Base-by-base conservation (phyloP, 2,797 vertebrate species). In the Scolopax bukidnonensis region DNA sequence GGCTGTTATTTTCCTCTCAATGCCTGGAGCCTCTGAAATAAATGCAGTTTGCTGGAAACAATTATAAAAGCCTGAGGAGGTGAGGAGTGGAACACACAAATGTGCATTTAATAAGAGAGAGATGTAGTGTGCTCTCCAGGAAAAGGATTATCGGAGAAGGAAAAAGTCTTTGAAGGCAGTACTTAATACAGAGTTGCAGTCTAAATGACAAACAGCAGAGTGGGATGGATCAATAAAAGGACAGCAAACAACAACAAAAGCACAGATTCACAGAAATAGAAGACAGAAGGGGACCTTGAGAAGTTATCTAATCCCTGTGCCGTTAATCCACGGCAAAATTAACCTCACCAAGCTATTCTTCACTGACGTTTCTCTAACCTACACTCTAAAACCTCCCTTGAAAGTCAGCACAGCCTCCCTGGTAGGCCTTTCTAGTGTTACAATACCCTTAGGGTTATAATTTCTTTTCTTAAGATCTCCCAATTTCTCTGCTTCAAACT, bases 41-140 rank as follows among this genome's bases (percentile, higher is more conserved):
- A 90, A 89, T 1, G 48, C 43, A 78, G 24, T 89, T 94, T 92
- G 24, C 71, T 90, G 60, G 86, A 75, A 96, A 92, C 64, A 93
- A 24, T 15, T 90, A 27, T 51, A 64, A 85, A 93, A 95, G 19
- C 53, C 56, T 45, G 64, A 84, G 80, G 64, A 92, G 60, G 19
- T 85, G 16, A 78, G 75, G 43, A 67, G 60, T 87, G 64, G 56
- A 95, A 90, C 78, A 61, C 64, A 87, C 24, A 79, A 78, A 84
- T 6, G 1, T 67, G 45, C 32, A 38, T 79, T 91, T 92, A 93
- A 68, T 67, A 74, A 50, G 47, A 82, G 63, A 89, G 74, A 89
- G 21, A 68, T 40, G 53, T 47, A 93, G 51, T 4, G 2, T 71
- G 61, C 32, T 93, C 53, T 82, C 80, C 67, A 65, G 65, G 78